Percentiles rank a stretch among this genome's conserved stretches.
These are phyloP conservation scores for Dromaius novaehollandiae DNA, from an alignment of 2,113 vertebrate genomes.

Conservation along the genomic window DNA sequence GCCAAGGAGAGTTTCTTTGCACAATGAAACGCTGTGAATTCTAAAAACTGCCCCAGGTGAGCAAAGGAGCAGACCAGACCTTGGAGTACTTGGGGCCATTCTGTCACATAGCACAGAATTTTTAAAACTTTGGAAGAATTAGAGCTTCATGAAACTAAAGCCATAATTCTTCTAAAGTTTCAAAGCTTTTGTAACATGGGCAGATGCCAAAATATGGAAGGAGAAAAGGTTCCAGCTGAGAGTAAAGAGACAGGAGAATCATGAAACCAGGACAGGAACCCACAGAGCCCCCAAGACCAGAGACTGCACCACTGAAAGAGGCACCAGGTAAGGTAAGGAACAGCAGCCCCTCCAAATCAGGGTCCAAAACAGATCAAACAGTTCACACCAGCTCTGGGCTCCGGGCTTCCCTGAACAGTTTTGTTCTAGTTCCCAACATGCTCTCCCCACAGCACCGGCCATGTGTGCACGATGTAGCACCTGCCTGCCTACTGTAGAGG, in stretches of 20 bases:
- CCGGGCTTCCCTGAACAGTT: background rate
- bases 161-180: no score
- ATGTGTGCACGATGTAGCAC: background rate
- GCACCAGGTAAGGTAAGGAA: background rate
- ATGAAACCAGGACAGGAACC: background rate
- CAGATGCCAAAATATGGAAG: background rate
- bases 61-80: background rate
- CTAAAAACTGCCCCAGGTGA: background rate
- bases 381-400: background rate
- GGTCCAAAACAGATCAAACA: background rate
- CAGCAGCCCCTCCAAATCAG: background rate
- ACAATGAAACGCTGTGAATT: background rate
- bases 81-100: background rate
- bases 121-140: background rate
- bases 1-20: background rate
- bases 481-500: background rate
- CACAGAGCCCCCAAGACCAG: background rate
- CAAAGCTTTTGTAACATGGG: background rate
- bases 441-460: no score
- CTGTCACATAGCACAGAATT: background rate
- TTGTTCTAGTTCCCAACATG: background rate
- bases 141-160: background rate
- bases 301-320: background rate
- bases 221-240: background rate
- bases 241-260: background rate